Evolutionary conservation across 37 sponge, comb jelly and placozoan species (phyloP).

Genomic region (Ianthella basta): DNA sequence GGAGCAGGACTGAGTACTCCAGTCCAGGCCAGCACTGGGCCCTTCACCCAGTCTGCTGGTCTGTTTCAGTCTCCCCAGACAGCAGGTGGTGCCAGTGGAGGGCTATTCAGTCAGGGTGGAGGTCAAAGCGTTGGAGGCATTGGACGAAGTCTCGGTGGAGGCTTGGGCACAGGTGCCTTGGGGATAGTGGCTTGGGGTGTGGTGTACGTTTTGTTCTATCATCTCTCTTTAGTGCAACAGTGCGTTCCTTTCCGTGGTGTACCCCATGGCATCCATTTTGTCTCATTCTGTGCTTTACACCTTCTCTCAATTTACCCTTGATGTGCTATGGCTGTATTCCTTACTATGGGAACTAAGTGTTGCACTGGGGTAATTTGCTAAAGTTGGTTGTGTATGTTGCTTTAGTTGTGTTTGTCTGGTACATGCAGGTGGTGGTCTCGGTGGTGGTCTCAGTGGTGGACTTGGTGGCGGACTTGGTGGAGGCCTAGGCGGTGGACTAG

Average conservation of each 20-base stretch:
- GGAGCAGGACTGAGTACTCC: background rate
- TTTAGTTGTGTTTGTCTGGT: too few relatives aligned
- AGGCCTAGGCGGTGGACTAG: background rate
- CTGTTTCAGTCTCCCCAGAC: conserved; percentile 42
- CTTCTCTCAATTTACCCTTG: too few relatives aligned
- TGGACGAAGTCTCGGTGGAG: conserved; percentile 30
- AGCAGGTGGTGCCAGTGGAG: conserved; percentile 8
- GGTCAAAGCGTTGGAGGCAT: conserved; percentile 42
- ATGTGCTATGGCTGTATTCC: too few relatives aligned
- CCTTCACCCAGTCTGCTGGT: conserved; percentile 37
- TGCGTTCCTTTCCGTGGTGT: too few relatives aligned
- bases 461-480: conserved; percentile 29
- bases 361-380: too few relatives aligned
- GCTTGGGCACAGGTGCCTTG: conserved; percentile 31
- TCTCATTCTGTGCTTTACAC: too few relatives aligned
- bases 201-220: background rate
- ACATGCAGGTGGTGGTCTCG: conserved; percentile 29
- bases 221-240: too few relatives aligned
- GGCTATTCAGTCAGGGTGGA: conserved; percentile 41
- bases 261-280: too few relatives aligned
- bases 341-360: too few relatives aligned
- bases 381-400: too few relatives aligned
- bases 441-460: conserved; percentile 22
- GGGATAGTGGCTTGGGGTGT: conserved; percentile 33
- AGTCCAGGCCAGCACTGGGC: conserved; percentile 16